Percentiles rank a stretch among this genome's conserved stretches.
phyloP scores from a whole-genome alignment of 2,888 invertebrate species.

The Harpalus rufipes region DNA sequence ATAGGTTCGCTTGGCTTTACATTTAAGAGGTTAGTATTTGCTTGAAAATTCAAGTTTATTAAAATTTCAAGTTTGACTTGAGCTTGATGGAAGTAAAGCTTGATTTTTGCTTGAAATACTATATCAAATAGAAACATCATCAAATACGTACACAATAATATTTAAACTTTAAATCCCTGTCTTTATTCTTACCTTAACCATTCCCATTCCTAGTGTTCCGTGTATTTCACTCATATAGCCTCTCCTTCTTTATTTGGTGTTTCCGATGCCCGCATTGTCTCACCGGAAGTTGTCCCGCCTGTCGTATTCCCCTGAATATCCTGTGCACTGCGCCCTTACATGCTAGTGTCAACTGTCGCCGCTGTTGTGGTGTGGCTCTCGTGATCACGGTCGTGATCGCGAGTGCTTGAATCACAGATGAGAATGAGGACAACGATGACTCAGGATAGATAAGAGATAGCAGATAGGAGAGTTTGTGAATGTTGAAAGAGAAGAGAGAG shows the following conservation, averaged over 20 bases:
- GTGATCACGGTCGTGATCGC: neutral
- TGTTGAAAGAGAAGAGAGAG: too few relatives aligned
- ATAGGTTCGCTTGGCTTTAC: too few relatives aligned
- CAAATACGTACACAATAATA: too few relatives aligned
- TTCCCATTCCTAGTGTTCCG: neutral
- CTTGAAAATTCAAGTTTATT: too few relatives aligned
- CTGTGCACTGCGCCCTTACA: slow-evolving; percentile 10
- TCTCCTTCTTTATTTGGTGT: slow-evolving; percentile 17
- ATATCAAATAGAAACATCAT: too few relatives aligned
- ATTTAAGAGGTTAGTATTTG: too few relatives aligned
- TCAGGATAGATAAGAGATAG: neutral
- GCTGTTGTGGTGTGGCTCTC: neutral
- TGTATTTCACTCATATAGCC: neutral
- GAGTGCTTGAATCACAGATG: neutral
- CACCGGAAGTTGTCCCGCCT: slow-evolving; percentile 35
- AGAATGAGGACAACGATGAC: neutral
- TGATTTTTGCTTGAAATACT: too few relatives aligned
- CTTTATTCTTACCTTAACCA: neutral
- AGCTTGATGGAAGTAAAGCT: too few relatives aligned
- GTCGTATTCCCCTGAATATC: slow-evolving; percentile 28
- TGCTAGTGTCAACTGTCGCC: slow-evolving; percentile 19
- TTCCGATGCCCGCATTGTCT: slow-evolving; percentile 31
- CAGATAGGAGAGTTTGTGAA: neutral
- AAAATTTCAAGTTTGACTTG: too few relatives aligned
- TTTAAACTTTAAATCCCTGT: neutral